These are phyloP conservation scores for Nannoperca obscura DNA, from an alignment of 2,797 vertebrate genomes.

Conservation along the genomic window DNA sequence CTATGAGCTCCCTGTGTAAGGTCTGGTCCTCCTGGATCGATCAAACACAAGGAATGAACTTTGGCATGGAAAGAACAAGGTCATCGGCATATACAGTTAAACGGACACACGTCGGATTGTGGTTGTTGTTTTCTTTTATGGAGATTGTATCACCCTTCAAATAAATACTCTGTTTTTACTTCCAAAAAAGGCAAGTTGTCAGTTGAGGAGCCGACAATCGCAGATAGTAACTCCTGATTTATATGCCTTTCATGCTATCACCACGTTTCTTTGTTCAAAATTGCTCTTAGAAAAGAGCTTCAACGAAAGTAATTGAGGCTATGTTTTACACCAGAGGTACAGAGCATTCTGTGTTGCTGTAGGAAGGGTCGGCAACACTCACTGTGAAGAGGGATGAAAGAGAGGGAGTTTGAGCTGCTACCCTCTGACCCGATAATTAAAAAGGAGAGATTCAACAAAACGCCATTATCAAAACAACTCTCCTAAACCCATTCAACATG, in stretches of 20 bases:
- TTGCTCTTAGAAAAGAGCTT: slow-evolving; percentile 52
- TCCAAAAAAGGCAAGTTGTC: slow-evolving; percentile 7
- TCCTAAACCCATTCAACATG: slow-evolving; percentile 89
- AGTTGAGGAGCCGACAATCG: neutral
- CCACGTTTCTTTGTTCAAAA: slow-evolving; percentile 57
- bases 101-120: neutral
- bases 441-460: slow-evolving; percentile 84
- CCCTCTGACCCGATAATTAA: slow-evolving; percentile 86
- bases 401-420: slow-evolving; percentile 83
- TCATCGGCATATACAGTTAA: slow-evolving; percentile 35
- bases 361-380: slow-evolving; percentile 81
- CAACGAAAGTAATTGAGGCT: slow-evolving; percentile 68
- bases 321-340: slow-evolving; percentile 63
- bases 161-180: neutral
- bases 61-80: slow-evolving; percentile 48
- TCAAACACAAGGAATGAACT: slow-evolving; percentile 45
- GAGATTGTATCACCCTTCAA: slow-evolving; percentile 12
- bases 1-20: slow-evolving; percentile 53
- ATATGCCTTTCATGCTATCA: slow-evolving; percentile 38
- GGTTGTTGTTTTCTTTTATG: slow-evolving; percentile 18
- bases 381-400: slow-evolving; percentile 83
- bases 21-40: slow-evolving; percentile 73
- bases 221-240: slow-evolving; percentile 20
- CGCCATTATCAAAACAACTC: slow-evolving; percentile 88
- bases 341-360: slow-evolving; percentile 63